Evolutionary conservation across 2,888 invertebrate genomes (phyloP), one percentile per base, ranked within the genome.

Genomic region (Brenthis daphne): DNA sequence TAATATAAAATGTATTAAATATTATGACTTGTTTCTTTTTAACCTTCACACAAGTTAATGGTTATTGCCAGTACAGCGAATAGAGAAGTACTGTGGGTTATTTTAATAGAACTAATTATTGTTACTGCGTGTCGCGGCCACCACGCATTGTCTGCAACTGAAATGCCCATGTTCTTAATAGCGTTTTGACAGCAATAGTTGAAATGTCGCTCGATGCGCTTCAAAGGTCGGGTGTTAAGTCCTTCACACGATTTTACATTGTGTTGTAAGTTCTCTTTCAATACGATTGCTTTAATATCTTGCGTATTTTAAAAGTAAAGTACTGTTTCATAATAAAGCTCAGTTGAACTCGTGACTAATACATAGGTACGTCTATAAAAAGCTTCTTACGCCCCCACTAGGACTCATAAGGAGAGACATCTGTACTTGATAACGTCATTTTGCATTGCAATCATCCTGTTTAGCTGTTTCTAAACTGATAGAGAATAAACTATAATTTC

Each of bases 1-100:
- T 91, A 91, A 91, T 91, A 91, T 91, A 89, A 87, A 80, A 82
- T 80, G 82, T 83, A 85, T 85, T 85, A 82, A 77, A 78, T 79
- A 82, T 75, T 77, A 65, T n/a, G 66, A 47, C 11, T 11, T 67
- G 73, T 76, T 65, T 79, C 79, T 80, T 76, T 73, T 75, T 64
- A 67, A 57, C 58, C 65, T 70, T 53, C 57, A 58, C 55, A 57
- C 51, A 58, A 33, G 43, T 20, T 68, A 61, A 65, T 71, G 47
- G 48, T 57, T 60, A 70, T 63, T 70, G 43, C 64, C 60, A 53
- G 56, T 58, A 69, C 61, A 63, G 70, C 60, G 54, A 68, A 16
- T 65, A 70, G 43, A 64, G 64, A 65, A 71, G 69, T 69, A 63
- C 51, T 68, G 72, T 71, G 69, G 66, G 73, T 73, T 74, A 75